Base-by-base conservation (phyloP, 2,113 vertebrate species). In the Saccopteryx bilineata region DNA sequence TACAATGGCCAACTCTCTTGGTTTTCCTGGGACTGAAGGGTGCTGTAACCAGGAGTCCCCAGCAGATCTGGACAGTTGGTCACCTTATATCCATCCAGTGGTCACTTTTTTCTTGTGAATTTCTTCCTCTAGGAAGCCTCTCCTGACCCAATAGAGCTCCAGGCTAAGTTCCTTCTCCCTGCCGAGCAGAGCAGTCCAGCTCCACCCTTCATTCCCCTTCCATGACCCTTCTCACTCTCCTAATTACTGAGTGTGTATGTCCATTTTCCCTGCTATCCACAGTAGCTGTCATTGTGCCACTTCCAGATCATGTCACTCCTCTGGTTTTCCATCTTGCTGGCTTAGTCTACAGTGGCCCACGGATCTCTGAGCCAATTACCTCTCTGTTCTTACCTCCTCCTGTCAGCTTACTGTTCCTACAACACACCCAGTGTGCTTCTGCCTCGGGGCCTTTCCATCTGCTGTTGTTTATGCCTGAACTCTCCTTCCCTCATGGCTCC, bases 1-100 rank as follows among this genome's bases (percentile, higher is more conserved):
- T 7, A 60, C 4, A 1, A 39, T 17, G 5, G 71, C 11, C 56
- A 33, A n/a, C 23, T 0, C 0, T 48, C 24, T 18, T 14, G 1
- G 2, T 26, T 69, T 72, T 52, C 39, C 31, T 24, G 26, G n/a
- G 39, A 88, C 26, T 2, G 7, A 52, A 19, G 7, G 54, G 4
- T 19, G 5, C 50, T 28, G 58, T 82, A 93, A 65, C 23, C 14
- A 72, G 39, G 7, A 9, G 60, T 58, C 17, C 39, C 10, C 7
- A 48, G 56, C 23, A 48, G 89, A 33, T 14, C 7, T 61, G 33
- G 56, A 31, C 7, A 88, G 18, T 0, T 50, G 33, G 31, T 71
- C n/a, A 50, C 7, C 5, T 24, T 81, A 33, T n/a, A 26, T 28
- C 39, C 39, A 26, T 28, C 39, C 21, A 8, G 9, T 24, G 13